Conservation (phyloP, 2,888 invertebrate species). For the Macaria liturata region DNA sequence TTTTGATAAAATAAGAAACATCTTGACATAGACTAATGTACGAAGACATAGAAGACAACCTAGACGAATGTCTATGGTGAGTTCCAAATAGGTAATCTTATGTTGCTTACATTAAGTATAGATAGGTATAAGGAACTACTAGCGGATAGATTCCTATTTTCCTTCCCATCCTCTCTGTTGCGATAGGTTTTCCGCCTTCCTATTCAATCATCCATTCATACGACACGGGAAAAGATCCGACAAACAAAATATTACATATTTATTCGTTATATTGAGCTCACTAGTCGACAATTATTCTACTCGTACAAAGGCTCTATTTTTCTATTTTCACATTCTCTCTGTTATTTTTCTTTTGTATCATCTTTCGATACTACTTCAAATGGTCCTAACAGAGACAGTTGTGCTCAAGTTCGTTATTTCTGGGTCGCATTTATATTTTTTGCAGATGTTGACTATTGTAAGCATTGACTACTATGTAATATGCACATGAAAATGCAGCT, state of each 20-base stretch:
- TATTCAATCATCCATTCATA: background rate
- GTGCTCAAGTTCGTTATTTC: background rate
- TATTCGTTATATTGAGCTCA: slow-evolving; percentile 14
- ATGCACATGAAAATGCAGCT: too few species aligned
- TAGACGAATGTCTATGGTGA: too few species aligned
- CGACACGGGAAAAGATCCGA: slow-evolving; percentile 4
- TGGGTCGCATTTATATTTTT: slow-evolving; percentile 1
- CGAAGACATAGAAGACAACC: too few species aligned
- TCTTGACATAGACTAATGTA: too few species aligned
- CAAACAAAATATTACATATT: slow-evolving; percentile 12
- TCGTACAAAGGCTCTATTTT: slow-evolving; percentile 18
- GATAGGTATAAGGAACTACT: too few species aligned
- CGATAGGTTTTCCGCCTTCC: background rate
- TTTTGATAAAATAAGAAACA: too few species aligned
- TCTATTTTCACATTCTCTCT: slow-evolving; percentile 19
- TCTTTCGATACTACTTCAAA: slow-evolving; percentile 12
- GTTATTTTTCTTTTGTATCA: slow-evolving; percentile 15
- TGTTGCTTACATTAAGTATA: too few species aligned
- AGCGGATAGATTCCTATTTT: too few species aligned
- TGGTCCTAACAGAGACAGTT: slow-evolving; percentile 7
- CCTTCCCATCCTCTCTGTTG: too few species aligned
- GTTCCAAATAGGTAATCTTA: too few species aligned
- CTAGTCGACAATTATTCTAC: slow-evolving; percentile 21
- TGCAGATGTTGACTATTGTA: too few species aligned
- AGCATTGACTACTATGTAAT: too few species aligned